A percentile compares a stretch with the other conserved stretches of the same genome.
These are phyloP conservation scores for Microctenopoma stevenorrisi DNA, from an alignment of 2,797 vertebrate genomes.

Conservation along the genomic window DNA sequence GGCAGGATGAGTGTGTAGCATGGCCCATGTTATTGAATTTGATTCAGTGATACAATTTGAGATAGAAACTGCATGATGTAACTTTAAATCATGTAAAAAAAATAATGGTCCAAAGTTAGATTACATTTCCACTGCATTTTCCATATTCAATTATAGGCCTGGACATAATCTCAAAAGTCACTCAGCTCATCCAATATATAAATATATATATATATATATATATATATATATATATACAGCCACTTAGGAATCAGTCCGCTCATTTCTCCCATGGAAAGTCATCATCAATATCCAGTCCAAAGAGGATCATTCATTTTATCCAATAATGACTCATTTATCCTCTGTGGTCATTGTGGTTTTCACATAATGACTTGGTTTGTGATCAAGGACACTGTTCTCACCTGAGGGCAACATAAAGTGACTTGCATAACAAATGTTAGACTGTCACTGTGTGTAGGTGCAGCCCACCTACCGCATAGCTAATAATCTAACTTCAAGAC, in stretches of 20 bases:
- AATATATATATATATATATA: constrained; percentile 11
- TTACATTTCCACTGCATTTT: constrained; percentile 25
- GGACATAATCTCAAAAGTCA: constrained; percentile 43
- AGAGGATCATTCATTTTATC: constrained; percentile 54
- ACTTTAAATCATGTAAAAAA: constrained; percentile 31
- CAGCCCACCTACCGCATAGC: constrained; percentile 57
- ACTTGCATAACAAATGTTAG: constrained; percentile 27
- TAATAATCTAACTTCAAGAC: constrained; percentile 55
- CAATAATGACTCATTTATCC: constrained; percentile 67
- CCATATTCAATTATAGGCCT: constrained; percentile 40
- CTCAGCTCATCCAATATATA: constrained; percentile 29
- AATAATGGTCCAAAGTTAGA: constrained; percentile 14
- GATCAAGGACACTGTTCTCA: constrained; percentile 61
- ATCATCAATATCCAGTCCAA: constrained; percentile 39
- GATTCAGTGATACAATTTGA: constrained; percentile 21
- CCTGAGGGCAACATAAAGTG: constrained; percentile 43
- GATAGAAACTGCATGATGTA: constrained; percentile 27
- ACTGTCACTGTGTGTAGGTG: constrained; percentile 57
- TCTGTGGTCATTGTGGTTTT: constrained; percentile 50
- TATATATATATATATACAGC: constrained; percentile 12
- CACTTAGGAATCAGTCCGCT: constrained; percentile 51
- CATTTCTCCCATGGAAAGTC: constrained; percentile 43
- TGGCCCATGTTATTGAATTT: constrained; percentile 66
- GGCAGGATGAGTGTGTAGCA: constrained; percentile 54
- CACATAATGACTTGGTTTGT: constrained; percentile 64